These are phyloP conservation scores for Aplidium turbinatum DNA, from an alignment of 23 tunicate genomes.

Conservation along the genomic window DNA sequence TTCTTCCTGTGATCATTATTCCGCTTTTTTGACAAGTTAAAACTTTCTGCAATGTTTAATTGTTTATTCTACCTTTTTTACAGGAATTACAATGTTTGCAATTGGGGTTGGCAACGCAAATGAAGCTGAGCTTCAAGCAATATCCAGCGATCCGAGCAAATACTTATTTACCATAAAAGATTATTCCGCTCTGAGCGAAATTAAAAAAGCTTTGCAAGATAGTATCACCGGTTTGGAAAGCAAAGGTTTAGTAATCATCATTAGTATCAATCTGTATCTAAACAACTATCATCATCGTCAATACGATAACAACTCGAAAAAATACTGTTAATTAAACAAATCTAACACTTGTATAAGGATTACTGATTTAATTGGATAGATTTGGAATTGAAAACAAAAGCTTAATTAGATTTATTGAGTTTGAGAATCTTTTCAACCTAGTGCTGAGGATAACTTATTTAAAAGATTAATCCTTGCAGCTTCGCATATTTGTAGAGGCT, in stretches of 20 bases:
- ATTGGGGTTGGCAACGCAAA: slow-evolving; percentile 59
- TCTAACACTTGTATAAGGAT: no score
- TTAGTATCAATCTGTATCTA: not conserved
- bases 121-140: slow-evolving; percentile 28
- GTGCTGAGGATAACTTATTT: no score
- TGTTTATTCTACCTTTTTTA: not conserved
- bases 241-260: slow-evolving; percentile 39
- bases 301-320: no score
- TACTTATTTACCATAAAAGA: slow-evolving; percentile 30
- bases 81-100: slow-evolving; percentile 64
- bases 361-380: no score
- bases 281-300: not conserved
- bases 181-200: slow-evolving; percentile 44
- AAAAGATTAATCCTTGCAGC: no score
- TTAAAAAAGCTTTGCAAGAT: slow-evolving; percentile 23
- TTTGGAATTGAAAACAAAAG: no score
- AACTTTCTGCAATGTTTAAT: not conserved
- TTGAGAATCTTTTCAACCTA: no score
- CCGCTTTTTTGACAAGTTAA: not conserved
- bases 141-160: slow-evolving; percentile 47
- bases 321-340: no score
- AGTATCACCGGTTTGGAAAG: slow-evolving; percentile 61
- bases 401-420: no score
- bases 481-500: no score
- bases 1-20: not conserved